These are phyloP conservation scores for Fregata magnificens DNA, from an alignment of 2,113 vertebrate genomes.

Conservation along the genomic window DNA sequence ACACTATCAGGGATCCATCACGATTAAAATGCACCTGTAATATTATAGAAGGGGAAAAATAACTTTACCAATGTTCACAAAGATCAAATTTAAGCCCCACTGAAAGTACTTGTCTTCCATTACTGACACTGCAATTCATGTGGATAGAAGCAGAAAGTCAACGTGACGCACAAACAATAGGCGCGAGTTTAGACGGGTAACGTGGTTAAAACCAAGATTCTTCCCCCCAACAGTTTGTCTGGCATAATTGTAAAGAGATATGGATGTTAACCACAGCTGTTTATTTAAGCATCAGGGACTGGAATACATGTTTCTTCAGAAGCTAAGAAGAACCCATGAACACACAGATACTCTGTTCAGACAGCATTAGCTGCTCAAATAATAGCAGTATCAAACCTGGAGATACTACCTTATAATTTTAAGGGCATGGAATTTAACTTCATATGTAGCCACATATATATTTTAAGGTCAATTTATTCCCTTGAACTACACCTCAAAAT, in stretches of 20 bases:
- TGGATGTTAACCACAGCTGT: neutral
- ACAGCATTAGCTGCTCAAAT: neutral
- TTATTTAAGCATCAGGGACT: neutral
- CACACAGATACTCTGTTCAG: neutral
- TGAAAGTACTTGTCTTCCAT: neutral
- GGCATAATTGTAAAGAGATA: neutral
- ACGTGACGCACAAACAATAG: neutral
- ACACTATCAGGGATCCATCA: conserved; percentile 97
- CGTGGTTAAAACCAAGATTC: neutral
- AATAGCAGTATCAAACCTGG: neutral
- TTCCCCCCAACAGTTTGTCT: neutral
- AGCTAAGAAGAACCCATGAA: neutral
- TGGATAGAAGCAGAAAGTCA: neutral
- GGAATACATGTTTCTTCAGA: neutral
- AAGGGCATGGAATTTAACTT: neutral
- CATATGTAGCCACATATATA: rapidly evolving
- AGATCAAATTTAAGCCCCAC: neutral
- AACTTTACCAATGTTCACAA: neutral
- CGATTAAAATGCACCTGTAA: conserved; percentile 96
- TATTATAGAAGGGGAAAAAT: neutral
- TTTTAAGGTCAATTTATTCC: neutral
- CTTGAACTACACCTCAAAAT: neutral
- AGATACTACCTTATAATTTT: neutral
- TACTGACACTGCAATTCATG: neutral
- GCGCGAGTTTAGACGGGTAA: neutral